phyloP scores from a whole-genome alignment of 2,113 vertebrate genomes.

The Lota lota region DNA sequence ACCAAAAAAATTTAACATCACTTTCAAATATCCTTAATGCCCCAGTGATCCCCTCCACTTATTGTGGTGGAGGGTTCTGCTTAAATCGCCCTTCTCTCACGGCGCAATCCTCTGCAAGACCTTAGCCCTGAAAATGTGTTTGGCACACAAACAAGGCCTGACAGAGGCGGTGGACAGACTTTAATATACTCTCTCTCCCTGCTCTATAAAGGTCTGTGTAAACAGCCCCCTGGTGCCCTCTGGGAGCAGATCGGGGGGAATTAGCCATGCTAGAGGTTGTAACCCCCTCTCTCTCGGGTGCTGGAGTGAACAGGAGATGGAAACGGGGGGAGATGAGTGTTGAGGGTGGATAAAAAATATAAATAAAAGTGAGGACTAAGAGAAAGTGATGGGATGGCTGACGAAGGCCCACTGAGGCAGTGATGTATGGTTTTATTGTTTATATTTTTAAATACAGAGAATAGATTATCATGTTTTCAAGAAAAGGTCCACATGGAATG shows the following conservation, averaged over 20 bases:
- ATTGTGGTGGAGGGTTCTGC: neutral
- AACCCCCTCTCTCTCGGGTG: conserved; percentile 15
- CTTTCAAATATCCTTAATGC: conserved; percentile 3
- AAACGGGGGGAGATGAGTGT: neutral
- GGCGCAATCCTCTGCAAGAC: neutral
- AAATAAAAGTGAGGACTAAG: neutral
- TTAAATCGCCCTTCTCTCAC: neutral
- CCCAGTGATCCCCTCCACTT: neutral
- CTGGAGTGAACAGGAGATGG: conserved; percentile 13
- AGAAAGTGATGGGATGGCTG: too few species aligned
- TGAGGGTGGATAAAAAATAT: neutral
- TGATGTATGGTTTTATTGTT: neutral
- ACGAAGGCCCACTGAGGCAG: neutral
- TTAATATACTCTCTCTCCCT: conserved; percentile 26
- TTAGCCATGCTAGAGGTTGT: conserved; percentile 29
- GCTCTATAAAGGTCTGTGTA: conserved; percentile 37
- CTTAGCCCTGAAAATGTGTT: conserved; percentile 16
- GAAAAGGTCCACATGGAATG: too few species aligned
- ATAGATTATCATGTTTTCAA: too few species aligned
- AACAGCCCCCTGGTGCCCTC: conserved; percentile 27
- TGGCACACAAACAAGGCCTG: conserved; percentile 23
- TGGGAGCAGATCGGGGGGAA: conserved; percentile 37
- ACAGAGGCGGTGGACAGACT: conserved; percentile 12
- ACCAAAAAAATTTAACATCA: neutral
- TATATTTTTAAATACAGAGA: neutral